Evolutionary conservation across 2,797 vertebrate genomes (phyloP).

Genomic region (Cuculus canorus): DNA sequence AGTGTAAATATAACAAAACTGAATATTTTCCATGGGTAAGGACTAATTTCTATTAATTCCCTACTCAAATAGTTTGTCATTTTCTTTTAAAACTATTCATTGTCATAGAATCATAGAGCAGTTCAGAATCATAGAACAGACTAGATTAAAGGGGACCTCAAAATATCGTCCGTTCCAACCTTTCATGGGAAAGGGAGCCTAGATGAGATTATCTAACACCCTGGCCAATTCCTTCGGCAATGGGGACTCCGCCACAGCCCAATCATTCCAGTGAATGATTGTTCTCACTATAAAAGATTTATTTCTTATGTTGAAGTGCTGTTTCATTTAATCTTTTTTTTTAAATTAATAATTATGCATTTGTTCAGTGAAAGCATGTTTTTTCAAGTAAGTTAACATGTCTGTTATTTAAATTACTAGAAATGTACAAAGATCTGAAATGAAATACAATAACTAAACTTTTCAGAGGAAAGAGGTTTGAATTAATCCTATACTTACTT

Average conservation of each 20-base stretch:
- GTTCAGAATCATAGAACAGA: background rate
- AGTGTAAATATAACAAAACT: background rate
- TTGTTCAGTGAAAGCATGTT: background rate
- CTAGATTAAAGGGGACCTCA: background rate
- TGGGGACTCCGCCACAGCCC: background rate
- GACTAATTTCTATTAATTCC: background rate
- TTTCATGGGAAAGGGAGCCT: background rate
- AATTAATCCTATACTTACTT: background rate
- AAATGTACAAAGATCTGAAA: background rate
- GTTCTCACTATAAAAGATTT: background rate
- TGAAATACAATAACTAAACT: background rate
- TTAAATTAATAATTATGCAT: background rate
- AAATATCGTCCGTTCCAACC: background rate
- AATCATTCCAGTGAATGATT: background rate
- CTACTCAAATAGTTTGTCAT: background rate
- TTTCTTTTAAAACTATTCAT: background rate
- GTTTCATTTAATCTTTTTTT: background rate
- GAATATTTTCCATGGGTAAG: background rate
- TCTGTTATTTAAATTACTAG: background rate
- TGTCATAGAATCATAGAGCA: background rate
- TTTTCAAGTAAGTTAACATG: background rate
- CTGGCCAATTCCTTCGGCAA: background rate
- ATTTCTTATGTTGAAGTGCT: background rate
- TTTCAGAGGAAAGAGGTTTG: background rate
- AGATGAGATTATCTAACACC: background rate